phyloP scores from a whole-genome alignment of 2,888 invertebrate genomes.

The Nesidiocoris tenuis region DNA sequence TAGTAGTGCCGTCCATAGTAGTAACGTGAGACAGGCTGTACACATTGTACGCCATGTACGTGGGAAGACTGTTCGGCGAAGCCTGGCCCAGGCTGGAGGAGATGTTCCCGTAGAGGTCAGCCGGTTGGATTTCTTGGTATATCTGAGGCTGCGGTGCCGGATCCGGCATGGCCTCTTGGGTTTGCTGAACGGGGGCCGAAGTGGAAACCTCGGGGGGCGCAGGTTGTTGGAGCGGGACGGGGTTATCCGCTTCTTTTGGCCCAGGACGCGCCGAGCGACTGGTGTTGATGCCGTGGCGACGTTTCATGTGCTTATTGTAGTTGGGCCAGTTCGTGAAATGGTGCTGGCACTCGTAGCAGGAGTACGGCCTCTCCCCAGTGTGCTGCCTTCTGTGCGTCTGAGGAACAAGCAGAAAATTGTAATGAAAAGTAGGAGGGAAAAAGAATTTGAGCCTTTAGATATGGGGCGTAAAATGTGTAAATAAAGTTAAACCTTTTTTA shows the following conservation, averaged over 20 bases:
- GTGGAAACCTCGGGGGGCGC: neutral
- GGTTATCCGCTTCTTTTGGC: neutral
- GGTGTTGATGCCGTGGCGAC: slow-evolving; percentile 60
- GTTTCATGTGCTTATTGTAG: slow-evolving; percentile 79
- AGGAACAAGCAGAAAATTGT: neutral
- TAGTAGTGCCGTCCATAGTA: slow-evolving; percentile 19
- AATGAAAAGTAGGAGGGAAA: neutral
- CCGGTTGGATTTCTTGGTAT: slow-evolving; percentile 33
- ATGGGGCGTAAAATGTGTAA: no score
- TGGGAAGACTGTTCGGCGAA: slow-evolving; percentile 15
- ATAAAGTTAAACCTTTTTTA: no score
- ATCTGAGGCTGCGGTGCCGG: slow-evolving; percentile 7
- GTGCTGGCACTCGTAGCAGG: slow-evolving; percentile 69
- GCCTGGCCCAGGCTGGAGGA: neutral
- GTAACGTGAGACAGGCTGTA: slow-evolving; percentile 43
- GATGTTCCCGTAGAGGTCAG: slow-evolving; percentile 16
- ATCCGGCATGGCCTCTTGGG: slow-evolving; percentile 18
- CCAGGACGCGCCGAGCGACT: slow-evolving; percentile 46
- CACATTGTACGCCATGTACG: slow-evolving; percentile 42
- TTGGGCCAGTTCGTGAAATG: slow-evolving; percentile 81
- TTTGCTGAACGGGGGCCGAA: slow-evolving; percentile 9
- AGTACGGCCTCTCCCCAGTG: slow-evolving; percentile 67
- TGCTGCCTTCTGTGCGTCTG: slow-evolving; percentile 72
- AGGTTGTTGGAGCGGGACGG: neutral
- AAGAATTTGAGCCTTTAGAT: neutral